A percentile compares a stretch with the other conserved stretches of the same genome.
phyloP scores from a whole-genome alignment of 2,888 invertebrate species.

The Cistogaster globosa region DNA sequence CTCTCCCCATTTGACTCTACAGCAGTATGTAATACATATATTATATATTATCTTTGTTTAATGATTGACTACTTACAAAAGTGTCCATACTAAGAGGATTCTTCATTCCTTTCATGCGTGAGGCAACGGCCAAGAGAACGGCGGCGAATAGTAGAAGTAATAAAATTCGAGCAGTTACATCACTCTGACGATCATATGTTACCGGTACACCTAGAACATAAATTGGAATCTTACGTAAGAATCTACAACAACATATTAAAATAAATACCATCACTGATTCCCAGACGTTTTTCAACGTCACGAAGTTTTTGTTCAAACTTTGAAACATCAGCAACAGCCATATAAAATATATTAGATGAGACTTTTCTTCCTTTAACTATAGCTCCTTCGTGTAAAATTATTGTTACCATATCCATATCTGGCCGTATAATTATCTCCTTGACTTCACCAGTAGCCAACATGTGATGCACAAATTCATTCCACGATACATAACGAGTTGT shows the following conservation, averaged over 20 bases:
- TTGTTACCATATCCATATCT: slow-evolving; percentile 92
- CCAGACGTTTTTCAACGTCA: slow-evolving; percentile 91
- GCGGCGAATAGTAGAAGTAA: slow-evolving; percentile 88
- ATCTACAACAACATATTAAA: neutral
- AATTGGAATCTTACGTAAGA: neutral
- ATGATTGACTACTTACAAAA: slow-evolving; percentile 88
- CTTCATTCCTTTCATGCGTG: slow-evolving; percentile 87
- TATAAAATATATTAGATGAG: slow-evolving; percentile 88
- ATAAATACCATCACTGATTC: slow-evolving; percentile 88
- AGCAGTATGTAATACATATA: slow-evolving; percentile 63
- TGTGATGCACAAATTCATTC: slow-evolving; percentile 98
- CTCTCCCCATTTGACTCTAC: slow-evolving; percentile 90
- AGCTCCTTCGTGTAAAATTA: slow-evolving; percentile 92
- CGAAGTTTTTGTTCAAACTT: slow-evolving; percentile 96
- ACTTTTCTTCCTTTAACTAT: slow-evolving; percentile 90
- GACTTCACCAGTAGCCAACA: slow-evolving; percentile 97
- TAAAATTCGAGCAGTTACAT: slow-evolving; percentile 88
- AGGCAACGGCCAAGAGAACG: slow-evolving; percentile 87
- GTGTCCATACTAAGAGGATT: slow-evolving; percentile 89
- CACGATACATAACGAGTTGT: slow-evolving; percentile 91
- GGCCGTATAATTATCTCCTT: slow-evolving; percentile 93
- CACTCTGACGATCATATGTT: slow-evolving; percentile 91
- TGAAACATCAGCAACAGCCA: slow-evolving; percentile 92
- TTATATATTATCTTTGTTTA: neutral
- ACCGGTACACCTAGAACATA: slow-evolving; percentile 87